A percentile compares a stretch with the other conserved stretches of the same genome.
These are phyloP conservation scores for Graphium colonna DNA, from an alignment of 2,888 invertebrate genomes.

Conservation along the genomic window DNA sequence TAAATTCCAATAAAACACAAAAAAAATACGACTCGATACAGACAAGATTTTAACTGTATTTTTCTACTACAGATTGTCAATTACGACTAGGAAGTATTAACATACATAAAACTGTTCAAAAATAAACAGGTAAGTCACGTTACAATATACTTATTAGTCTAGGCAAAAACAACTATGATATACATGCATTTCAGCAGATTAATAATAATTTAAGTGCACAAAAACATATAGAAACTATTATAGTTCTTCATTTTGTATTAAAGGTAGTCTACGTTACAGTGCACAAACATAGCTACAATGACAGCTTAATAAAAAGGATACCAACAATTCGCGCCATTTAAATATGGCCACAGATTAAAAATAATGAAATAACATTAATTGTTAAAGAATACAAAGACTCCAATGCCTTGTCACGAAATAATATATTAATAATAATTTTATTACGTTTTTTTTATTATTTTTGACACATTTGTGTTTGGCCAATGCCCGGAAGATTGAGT, in stretches of 20 bases:
- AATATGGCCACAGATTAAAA: conserved; percentile 6
- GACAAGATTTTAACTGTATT: background rate
- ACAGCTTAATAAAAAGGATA: background rate
- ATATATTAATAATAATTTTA: background rate
- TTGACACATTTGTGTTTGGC: background rate
- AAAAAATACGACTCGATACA: background rate
- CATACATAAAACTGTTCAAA: background rate
- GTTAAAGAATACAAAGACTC: conserved; percentile 1
- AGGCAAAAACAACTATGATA: background rate
- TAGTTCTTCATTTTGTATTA: too few relatives aligned
- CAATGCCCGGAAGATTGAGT: background rate
- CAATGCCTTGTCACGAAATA: conserved; percentile 16
- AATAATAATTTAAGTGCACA: too few relatives aligned
- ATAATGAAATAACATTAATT: background rate
- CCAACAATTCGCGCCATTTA: background rate
- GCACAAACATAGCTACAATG: background rate
- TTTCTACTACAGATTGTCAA: background rate
- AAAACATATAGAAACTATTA: too few relatives aligned
- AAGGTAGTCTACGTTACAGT: too few relatives aligned
- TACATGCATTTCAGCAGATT: background rate
- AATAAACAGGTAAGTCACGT: background rate
- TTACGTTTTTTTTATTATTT: background rate
- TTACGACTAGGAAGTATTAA: background rate
- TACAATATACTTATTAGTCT: background rate
- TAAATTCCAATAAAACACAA: too few relatives aligned